Evolutionary conservation across 2,888 invertebrate genomes (phyloP), one percentile per base, ranked within the genome.

Genomic region (Agriopis aurantiaria): DNA sequence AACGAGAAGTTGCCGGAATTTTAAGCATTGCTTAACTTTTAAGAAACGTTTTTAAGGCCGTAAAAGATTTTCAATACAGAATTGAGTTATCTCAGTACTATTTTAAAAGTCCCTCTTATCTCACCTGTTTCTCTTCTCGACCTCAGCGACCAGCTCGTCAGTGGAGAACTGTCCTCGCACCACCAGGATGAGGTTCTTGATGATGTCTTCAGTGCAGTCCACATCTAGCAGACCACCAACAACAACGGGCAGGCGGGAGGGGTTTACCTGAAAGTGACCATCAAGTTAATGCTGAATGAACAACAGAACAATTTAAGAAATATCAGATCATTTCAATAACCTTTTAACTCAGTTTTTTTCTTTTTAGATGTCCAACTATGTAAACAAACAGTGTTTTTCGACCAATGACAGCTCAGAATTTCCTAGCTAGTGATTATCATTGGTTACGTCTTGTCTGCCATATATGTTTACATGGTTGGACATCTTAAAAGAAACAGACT

Each of bases 91-190:
- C 17, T 3, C 33, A 33, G 33, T 33, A 33, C 33, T 33, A 33
- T 33, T 33, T 33, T 3, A 33, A 33, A 33, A 33, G 33, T 33
- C 33, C 3, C 33, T 4, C 33, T 33, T 10, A 12, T 40, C 70
- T 67, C 65, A 94, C 94, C 99, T 97, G 91, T 98, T 98, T 41
- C 98, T 96, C 85, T 98, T 98, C 86, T 98, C 98, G 0, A 98
- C 98, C 90, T 99, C 99, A 76, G 99, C 99, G 0, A 99, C 99
- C 7, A 99, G 95, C 84, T 99, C 99, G 82, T 99, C 99, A 0
- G 99, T 99, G 11, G 99, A 99, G 95, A 99, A 99, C 92, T 99
- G 99, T 14, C 99, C 99, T 58, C 99, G 97, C 0, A 99, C 99
- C 3, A 99, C 99, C 79, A 99, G 95, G 84, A 99, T 99, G 75